phyloP scores from a whole-genome alignment of 2,797 vertebrate genomes.

The Pelochelys cantorii region DNA sequence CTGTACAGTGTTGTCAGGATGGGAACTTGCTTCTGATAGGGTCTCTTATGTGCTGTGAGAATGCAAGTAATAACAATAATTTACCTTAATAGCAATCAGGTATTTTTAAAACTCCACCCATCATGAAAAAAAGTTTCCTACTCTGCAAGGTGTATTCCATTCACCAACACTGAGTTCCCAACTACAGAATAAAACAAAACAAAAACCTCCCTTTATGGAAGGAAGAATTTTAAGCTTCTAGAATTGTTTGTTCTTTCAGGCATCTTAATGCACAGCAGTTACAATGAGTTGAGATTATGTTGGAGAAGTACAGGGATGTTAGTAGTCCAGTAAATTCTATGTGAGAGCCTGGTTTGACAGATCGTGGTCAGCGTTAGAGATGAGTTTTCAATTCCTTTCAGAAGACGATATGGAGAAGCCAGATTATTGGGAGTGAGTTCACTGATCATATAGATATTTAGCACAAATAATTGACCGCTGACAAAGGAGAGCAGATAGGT shows the following conservation, averaged over 20 bases:
- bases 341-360: background rate
- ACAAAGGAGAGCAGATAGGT: background rate
- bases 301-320: background rate
- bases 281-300: background rate
- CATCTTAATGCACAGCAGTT: background rate
- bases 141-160: background rate
- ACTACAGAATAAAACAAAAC: background rate
- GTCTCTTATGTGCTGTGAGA: background rate
- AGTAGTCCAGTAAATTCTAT: background rate
- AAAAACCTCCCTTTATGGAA: background rate
- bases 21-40: background rate
- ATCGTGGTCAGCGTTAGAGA: background rate
- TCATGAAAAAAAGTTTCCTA: background rate
- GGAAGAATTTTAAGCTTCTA: background rate
- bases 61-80: accelerated
- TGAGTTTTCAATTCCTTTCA: background rate
- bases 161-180: background rate
- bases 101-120: background rate
- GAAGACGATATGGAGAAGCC: accelerated
- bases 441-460: background rate
- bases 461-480: background rate
- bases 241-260: background rate
- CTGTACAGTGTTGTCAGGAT: background rate
- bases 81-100: background rate
- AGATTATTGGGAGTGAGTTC: too few species aligned